These are phyloP conservation scores for Dryas iulia DNA, from an alignment of 1,140 invertebrate genomes.

Conservation along the genomic window DNA sequence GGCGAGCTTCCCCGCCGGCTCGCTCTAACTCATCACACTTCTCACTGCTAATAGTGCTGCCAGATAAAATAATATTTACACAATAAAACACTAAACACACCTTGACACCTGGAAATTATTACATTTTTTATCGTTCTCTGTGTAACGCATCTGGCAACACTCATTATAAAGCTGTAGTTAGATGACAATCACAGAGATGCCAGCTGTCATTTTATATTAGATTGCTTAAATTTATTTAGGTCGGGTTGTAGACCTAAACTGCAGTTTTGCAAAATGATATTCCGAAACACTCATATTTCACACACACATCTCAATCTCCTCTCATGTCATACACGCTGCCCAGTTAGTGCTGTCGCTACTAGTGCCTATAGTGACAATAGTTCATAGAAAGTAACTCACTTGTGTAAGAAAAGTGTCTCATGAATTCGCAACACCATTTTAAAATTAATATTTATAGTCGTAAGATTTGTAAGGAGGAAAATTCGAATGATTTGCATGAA, in stretches of 20 bases:
- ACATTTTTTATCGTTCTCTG: neutral
- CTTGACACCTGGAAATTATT: neutral
- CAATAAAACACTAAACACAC: neutral
- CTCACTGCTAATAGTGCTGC: slow-evolving; percentile 1
- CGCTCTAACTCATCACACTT: slow-evolving; percentile 81
- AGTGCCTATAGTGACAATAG: slow-evolving; percentile 13
- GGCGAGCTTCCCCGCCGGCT: slow-evolving; percentile 91
- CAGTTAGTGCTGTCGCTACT: slow-evolving; percentile 20
- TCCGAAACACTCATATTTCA: slow-evolving; percentile 1
- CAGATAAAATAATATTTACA: neutral
- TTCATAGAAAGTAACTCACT: neutral
- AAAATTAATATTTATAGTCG: neutral
- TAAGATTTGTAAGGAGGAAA: neutral
- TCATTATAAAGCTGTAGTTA: neutral
- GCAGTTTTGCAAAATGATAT: neutral
- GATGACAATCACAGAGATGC: neutral
- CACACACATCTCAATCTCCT: slow-evolving; percentile 11
- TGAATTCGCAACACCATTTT: slow-evolving; percentile 4
- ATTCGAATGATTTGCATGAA: neutral
- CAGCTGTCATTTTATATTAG: neutral
- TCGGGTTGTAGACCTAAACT: neutral
- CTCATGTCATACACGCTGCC: slow-evolving; percentile 9
- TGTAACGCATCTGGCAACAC: neutral
- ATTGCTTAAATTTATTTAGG: slow-evolving; percentile 2
- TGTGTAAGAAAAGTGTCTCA: neutral